phyloP scores from a whole-genome alignment of 2,113 vertebrate species.

The Peromyscus maniculatus region DNA sequence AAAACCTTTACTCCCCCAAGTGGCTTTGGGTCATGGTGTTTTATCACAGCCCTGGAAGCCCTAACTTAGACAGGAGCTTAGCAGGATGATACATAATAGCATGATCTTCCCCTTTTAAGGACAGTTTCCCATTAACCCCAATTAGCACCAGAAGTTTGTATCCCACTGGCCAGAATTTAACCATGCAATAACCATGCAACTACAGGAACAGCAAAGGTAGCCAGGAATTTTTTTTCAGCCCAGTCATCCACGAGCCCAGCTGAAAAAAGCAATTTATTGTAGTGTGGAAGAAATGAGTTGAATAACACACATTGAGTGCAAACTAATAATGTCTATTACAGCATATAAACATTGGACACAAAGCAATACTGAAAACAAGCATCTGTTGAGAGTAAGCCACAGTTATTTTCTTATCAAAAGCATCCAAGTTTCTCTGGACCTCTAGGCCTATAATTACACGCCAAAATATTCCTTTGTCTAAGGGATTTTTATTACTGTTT shows the following conservation, averaged over 20 bases:
- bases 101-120: neutral
- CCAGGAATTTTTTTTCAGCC: neutral
- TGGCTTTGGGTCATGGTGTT: neutral
- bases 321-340: neutral
- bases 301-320: neutral
- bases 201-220: neutral
- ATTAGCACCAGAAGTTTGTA: neutral
- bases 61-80: neutral
- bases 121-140: neutral
- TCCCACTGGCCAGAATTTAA: neutral
- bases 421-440: neutral
- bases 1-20: neutral
- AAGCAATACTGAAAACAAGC: neutral
- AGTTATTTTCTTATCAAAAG: slow-evolving; percentile 1
- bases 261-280: slow-evolving; percentile 10
- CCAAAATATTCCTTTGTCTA: slow-evolving; percentile 18
- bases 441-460: neutral
- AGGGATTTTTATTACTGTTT: slow-evolving; percentile 45
- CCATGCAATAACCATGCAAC: neutral
- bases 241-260: neutral
- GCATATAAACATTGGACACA: neutral
- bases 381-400: neutral
- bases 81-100: too few relatives aligned
- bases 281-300: neutral
- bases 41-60: too few relatives aligned